Evolutionary conservation across 2,113 vertebrate species (phyloP).

Genomic region (Larimichthys crocea): DNA sequence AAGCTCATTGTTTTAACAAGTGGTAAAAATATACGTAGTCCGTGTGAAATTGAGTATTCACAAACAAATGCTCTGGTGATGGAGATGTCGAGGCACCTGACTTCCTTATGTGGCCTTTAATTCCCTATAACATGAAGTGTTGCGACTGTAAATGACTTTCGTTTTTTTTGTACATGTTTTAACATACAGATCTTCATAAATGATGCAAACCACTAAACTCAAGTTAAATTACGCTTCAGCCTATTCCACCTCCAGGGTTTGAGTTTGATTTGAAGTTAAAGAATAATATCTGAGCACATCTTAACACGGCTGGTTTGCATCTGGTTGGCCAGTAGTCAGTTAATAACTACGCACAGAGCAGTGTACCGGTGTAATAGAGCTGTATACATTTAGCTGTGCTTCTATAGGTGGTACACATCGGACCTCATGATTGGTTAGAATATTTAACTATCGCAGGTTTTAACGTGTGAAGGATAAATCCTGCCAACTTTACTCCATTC

Average conservation of each 20-base stretch:
- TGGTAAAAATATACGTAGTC: background rate
- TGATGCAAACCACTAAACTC: background rate
- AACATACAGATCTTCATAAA: background rate
- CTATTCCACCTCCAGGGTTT: background rate
- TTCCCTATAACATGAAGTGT: conserved; percentile 4
- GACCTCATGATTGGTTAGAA: conserved; percentile 14
- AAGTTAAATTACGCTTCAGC: conserved; percentile 1
- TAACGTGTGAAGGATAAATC: conserved; percentile 20
- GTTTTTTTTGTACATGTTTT: conserved; percentile 3
- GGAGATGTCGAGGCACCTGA: background rate
- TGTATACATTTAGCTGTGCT: background rate
- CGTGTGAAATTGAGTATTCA: background rate
- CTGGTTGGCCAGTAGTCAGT: conserved; percentile 14
- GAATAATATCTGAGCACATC: background rate
- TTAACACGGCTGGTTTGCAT: background rate
- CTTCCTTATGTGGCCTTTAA: conserved; percentile 34
- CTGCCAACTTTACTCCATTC: conserved; percentile 35
- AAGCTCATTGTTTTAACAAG: conserved; percentile 22
- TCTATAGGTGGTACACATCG: background rate
- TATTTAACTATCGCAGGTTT: conserved; percentile 2
- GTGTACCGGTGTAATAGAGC: conserved; percentile 18
- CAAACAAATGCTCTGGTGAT: background rate
- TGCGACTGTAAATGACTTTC: background rate
- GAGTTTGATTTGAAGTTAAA: conserved; percentile 7
- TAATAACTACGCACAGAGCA: background rate